phyloP scores from a whole-genome alignment of 2,797 vertebrate genomes.

The Lutjanus campechanus region DNA sequence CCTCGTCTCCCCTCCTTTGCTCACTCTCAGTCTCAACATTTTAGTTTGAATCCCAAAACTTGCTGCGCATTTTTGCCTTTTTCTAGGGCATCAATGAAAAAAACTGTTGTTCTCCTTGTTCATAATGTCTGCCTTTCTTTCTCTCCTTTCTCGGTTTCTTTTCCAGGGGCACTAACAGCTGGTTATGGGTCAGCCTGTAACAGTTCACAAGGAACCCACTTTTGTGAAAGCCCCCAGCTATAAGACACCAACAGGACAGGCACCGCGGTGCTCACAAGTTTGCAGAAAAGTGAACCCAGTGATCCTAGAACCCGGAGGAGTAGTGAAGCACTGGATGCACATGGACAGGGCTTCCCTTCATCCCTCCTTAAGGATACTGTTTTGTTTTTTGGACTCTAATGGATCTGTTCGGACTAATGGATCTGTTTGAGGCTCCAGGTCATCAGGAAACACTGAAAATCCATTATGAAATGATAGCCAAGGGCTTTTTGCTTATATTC shows the following conservation, averaged over 20 bases:
- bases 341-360: conserved; percentile 78
- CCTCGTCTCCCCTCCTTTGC: background rate
- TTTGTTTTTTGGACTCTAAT: conserved; percentile 74
- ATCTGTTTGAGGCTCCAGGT: conserved; percentile 61
- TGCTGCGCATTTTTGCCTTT: background rate
- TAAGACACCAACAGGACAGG: conserved; percentile 48
- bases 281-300: conserved; percentile 37
- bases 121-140: conserved; percentile 1
- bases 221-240: conserved; percentile 50
- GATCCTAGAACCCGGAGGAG: conserved; percentile 55
- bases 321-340: conserved; percentile 71
- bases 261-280: conserved; percentile 45
- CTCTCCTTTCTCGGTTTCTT: conserved; percentile 41
- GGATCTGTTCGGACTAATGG: conserved; percentile 76
- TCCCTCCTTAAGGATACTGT: conserved; percentile 74
- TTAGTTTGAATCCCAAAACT: background rate
- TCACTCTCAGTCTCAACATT: conserved; percentile 12
- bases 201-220: conserved; percentile 55
- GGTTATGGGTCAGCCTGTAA: conserved; percentile 45
- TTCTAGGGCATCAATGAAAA: background rate
- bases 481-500: conserved; percentile 67
- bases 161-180: conserved; percentile 43
- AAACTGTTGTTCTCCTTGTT: background rate
- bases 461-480: conserved; percentile 73
- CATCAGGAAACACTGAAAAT: conserved; percentile 70